These are phyloP conservation scores for Trachelus stipa DNA, from an alignment of 2,888 invertebrate genomes.

Conservation along the genomic window DNA sequence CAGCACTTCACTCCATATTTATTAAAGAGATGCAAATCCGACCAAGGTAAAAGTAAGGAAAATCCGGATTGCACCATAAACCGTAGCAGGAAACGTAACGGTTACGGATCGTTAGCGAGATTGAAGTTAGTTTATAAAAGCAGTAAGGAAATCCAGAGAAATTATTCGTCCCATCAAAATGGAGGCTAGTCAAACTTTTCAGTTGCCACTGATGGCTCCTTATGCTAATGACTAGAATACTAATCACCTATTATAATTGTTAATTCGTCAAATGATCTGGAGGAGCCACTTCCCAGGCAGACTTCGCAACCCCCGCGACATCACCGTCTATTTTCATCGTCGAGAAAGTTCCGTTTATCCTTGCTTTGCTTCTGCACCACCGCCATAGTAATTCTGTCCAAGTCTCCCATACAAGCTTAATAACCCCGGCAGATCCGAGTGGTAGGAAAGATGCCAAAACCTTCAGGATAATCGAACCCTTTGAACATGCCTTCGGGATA, in stretches of 20 bases:
- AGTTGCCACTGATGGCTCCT: slow-evolving; percentile 50
- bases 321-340: not conserved
- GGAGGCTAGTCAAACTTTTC: slow-evolving; percentile 49
- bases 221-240: slow-evolving; percentile 59
- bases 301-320: slow-evolving; percentile 26
- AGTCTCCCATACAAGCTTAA: not conserved
- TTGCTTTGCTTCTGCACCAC: not conserved
- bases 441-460: not conserved
- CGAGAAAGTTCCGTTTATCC: not conserved
- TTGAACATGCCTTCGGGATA: no score
- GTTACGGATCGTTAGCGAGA: no score
- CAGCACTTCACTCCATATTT: no score
- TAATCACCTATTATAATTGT: slow-evolving; percentile 63
- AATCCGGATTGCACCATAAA: no score
- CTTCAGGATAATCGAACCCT: not conserved
- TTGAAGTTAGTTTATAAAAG: no score
- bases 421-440: not conserved
- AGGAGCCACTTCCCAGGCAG: slow-evolving; percentile 18
- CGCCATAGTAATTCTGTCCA: not conserved
- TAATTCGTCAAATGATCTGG: slow-evolving; percentile 63
- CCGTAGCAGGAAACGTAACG: no score
- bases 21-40: no score
- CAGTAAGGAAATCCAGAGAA: no score
- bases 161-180: no score
- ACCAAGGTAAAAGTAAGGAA: no score